A percentile compares a stretch with the other conserved stretches of the same genome.
phyloP scores from a whole-genome alignment of 1,140 invertebrate species.

The Galendromus occidentalis region DNA sequence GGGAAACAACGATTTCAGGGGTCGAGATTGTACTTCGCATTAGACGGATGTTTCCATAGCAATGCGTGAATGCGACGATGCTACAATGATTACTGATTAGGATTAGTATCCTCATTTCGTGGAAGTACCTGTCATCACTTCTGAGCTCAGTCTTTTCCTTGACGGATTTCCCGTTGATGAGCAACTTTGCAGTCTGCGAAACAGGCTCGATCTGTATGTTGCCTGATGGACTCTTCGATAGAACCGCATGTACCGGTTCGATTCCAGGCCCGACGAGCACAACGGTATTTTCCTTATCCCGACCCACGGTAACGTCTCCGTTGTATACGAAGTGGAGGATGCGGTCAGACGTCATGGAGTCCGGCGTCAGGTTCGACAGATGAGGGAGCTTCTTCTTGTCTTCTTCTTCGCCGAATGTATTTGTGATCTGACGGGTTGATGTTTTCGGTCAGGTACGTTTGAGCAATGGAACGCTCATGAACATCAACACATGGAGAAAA shows the following conservation, averaged over 20 bases:
- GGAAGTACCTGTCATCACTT: background rate
- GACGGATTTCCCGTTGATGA: background rate
- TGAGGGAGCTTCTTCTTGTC: background rate
- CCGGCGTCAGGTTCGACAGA: background rate
- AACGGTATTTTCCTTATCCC: background rate
- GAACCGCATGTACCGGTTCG: background rate
- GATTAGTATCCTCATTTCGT: too few species aligned
- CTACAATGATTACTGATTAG: too few species aligned
- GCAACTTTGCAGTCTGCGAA: background rate
- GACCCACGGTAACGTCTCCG: background rate
- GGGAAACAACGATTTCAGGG: background rate
- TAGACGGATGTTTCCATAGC: too few species aligned
- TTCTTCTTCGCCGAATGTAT: background rate
- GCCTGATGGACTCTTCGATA: background rate
- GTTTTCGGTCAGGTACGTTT: background rate
- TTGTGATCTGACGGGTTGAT: background rate
- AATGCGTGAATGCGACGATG: too few species aligned
- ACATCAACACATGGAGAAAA: background rate
- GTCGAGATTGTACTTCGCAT: too few species aligned
- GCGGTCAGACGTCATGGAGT: background rate
- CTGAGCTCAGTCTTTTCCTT: background rate
- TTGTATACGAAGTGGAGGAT: constrained; percentile 1
- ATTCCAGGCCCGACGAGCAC: constrained; percentile 3
- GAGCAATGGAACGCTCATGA: background rate
- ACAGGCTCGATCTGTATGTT: constrained; percentile 9